These are phyloP conservation scores for Nothobranchius furzeri DNA, from an alignment of 2,113 vertebrate species.

Conservation along the genomic window DNA sequence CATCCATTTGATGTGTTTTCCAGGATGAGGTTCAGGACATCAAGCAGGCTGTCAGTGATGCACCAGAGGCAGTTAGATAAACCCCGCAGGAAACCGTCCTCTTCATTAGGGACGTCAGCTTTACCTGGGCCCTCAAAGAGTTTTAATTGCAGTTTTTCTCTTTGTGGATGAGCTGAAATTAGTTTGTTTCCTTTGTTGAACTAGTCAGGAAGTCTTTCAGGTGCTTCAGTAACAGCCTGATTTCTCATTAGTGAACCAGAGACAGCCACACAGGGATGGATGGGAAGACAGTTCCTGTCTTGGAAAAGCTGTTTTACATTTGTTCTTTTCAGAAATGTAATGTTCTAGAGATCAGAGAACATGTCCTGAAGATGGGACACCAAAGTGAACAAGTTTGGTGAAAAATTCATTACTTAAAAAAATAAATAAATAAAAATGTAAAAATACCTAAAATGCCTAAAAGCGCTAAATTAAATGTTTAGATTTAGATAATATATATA, in stretches of 20 bases:
- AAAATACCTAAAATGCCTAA: too few relatives aligned
- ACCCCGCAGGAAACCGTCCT: background rate
- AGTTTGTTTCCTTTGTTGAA: constrained; percentile 42
- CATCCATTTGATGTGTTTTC: constrained; percentile 56
- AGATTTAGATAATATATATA: too few relatives aligned
- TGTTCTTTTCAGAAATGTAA: background rate
- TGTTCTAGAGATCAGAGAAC: background rate
- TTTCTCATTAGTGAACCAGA: constrained; percentile 53
- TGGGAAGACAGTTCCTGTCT: constrained; percentile 40
- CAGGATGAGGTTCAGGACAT: constrained; percentile 32
- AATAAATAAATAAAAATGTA: too few relatives aligned
- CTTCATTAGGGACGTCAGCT: background rate
- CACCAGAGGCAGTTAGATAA: constrained; percentile 23
- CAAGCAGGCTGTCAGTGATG: constrained; percentile 7
- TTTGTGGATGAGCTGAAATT: constrained; percentile 1
- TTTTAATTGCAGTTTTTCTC: constrained; percentile 7
- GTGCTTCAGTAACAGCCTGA: constrained; percentile 41
- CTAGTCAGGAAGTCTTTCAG: constrained; percentile 47
- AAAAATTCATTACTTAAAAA: too few relatives aligned
- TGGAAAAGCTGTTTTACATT: constrained; percentile 8
- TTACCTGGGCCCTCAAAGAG: background rate
- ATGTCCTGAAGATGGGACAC: too few relatives aligned
- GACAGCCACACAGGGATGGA: constrained; percentile 33
- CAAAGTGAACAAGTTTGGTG: too few relatives aligned
- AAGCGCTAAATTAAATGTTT: too few relatives aligned